phyloP scores from a whole-genome alignment of 2,888 invertebrate species.

The Junonia oenone region DNA sequence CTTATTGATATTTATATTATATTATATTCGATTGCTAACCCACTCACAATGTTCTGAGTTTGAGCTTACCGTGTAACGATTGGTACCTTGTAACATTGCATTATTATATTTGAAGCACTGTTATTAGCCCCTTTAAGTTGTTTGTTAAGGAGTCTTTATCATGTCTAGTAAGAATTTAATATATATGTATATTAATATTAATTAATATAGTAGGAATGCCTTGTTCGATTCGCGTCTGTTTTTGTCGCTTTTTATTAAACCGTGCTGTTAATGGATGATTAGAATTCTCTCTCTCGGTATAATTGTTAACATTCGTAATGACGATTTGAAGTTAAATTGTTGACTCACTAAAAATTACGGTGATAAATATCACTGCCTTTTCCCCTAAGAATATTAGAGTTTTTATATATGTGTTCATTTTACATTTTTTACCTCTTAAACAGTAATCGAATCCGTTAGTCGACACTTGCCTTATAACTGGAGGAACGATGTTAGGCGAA shows the following conservation, averaged over 20 bases:
- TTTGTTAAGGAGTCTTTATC: constrained; percentile 77
- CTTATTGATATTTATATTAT: constrained; percentile 23
- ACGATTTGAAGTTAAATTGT: constrained; percentile 44
- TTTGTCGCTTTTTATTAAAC: constrained; percentile 59
- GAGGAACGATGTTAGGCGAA: background rate
- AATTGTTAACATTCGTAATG: constrained; percentile 52
- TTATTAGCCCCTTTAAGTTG: constrained; percentile 75
- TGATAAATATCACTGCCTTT: constrained; percentile 60
- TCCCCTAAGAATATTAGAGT: constrained; percentile 46
- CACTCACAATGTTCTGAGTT: constrained; percentile 49
- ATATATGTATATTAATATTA: constrained; percentile 56
- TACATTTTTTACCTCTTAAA: constrained; percentile 41
- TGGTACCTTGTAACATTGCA: constrained; percentile 66
- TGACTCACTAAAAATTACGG: constrained; percentile 39
- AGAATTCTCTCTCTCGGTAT: constrained; percentile 43
- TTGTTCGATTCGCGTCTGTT: constrained; percentile 68
- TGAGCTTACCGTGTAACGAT: constrained; percentile 66
- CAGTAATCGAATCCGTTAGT: constrained; percentile 29
- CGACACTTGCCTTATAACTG: constrained; percentile 53
- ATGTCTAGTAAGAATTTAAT: constrained; percentile 76
- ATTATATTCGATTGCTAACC: constrained; percentile 15
- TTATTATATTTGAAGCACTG: constrained; percentile 70
- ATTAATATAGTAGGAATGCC: constrained; percentile 63
- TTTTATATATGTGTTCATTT: constrained; percentile 58
- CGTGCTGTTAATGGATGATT: constrained; percentile 52